Base-by-base conservation (phyloP, 2,797 vertebrate species). In the Sebastes paucispinis region DNA sequence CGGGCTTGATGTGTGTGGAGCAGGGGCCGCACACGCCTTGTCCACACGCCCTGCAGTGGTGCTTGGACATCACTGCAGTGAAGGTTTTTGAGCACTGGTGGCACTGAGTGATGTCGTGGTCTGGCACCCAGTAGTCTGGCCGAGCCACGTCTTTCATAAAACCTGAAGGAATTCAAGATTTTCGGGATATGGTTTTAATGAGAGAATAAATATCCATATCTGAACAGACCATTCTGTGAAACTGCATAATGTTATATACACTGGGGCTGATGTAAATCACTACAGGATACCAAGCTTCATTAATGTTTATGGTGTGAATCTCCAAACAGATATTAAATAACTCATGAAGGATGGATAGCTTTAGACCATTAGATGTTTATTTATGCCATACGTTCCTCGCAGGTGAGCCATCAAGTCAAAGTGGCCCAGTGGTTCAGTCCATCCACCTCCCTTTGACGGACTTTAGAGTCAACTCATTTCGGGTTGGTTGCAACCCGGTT, bases 41-140 rank as follows among this genome's bases (percentile, higher is more conserved):
- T 1, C 96, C 96, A 4, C 96, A 97, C 2, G 96, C 95, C 77
- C 96, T 91, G 90, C 96, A 97, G 94, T 97, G 96, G 88, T 97
- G 96, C 88, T 96, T 96, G 57, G 96, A 94, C 91, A 96, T 94
- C 31, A 75, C 83, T 1, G 93, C 29, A 1, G 92, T 95, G 82
- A 97, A 96, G 36, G 69, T 27, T 80, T 93, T 96, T 27, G 82
- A 79, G 86, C 96, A 97, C 68, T 91, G 86, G 77, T 96, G 91
- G 81, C 96, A 97, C 79, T 92, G 89, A 10, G 81, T 90, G 85
- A 97, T 96, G 84, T 96, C 93, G 24, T 96, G 93, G 80, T 97
- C 96, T 0, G 96, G 96, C 14, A 96, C 92, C 96, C 96, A 97
- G 91, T 97, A 97, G 74, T 96, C 96, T 1, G 96, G 96, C 8